Conservation (phyloP, 2,113 vertebrate genomes). For the Haemorhous mexicanus region DNA sequence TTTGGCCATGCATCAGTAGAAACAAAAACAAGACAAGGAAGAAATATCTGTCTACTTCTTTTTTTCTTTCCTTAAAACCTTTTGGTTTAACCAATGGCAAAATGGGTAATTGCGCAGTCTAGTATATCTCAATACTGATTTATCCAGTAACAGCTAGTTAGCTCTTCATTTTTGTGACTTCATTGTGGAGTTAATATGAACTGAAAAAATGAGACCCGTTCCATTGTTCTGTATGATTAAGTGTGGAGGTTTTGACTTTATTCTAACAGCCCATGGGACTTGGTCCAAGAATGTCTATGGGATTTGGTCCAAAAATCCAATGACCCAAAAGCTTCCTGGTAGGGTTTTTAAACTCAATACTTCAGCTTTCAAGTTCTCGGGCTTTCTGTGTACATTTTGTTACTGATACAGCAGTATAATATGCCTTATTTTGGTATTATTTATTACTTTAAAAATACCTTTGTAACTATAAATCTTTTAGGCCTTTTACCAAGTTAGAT, state of each 20-base stretch:
- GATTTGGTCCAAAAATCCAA: not conserved
- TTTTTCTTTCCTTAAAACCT: not conserved
- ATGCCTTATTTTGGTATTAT: not conserved
- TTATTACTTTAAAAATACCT: not conserved
- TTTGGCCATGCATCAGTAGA: not conserved
- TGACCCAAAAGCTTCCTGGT: not conserved
- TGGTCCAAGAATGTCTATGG: not conserved
- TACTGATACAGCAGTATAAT: not conserved
- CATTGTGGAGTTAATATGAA: not conserved
- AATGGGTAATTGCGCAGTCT: not conserved
- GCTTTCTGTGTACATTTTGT: not conserved
- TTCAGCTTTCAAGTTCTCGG: not conserved
- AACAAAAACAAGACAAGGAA: not conserved
- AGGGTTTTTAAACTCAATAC: not conserved
- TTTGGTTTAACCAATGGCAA: not conserved
- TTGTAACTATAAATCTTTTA: not conserved
- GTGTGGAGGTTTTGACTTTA: not conserved
- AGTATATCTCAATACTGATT: not conserved
- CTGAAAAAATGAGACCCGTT: not conserved
- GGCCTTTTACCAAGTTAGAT: not conserved
- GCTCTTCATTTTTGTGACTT: not conserved
- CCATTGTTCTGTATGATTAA: slow-evolving; percentile 7
- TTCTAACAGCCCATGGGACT: not conserved
- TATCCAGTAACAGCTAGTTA: not conserved
- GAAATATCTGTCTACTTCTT: not conserved